Evolutionary conservation across 2,797 vertebrate genomes (phyloP), one percentile per base, ranked within the genome.

Genomic region (Sebastes hubbsi): DNA sequence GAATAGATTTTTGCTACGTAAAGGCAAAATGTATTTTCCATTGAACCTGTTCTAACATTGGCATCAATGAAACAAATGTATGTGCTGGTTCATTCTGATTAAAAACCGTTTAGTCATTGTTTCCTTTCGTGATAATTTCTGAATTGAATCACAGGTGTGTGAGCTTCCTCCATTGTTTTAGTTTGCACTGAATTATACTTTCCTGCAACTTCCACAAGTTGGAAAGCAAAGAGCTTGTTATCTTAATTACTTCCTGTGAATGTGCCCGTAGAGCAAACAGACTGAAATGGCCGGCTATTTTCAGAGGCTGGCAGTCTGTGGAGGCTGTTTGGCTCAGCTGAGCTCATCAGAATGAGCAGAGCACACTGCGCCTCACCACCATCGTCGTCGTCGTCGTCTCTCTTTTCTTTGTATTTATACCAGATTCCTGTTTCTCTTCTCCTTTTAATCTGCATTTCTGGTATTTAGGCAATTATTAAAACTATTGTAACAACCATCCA

Each of bases 181-280:
- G 68, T 70, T 83, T 65, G 70, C 63, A 80, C 61, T 14, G 64
- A 86, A 79, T 84, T 77, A 60, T 56, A 80, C 83, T 88, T 90
- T 86, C 61, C 84, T n/a, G 85, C 81, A 76, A 89, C 87, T 86
- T 85, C 73, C 84, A 56, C 85, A 14, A 81, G 79, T 75, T 77
- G 86, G 79, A 85, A 84, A 79, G 88, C 87, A 81, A 80, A 87
- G 77, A 82, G 89, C 88, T 89, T 85, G 91, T 92, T 92, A 94
- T 93, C 93, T 93, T 92, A 92, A 93, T 92, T 90, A 91, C 91
- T 91, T 91, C 92, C 83, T 86, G 87, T 83, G 87, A 90, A 93
- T 88, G 65, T 75, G 85, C 87, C 88, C 67, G 29, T 60, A 34
- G 92, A 90, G 91, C 89, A 87, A 88, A 89, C 87, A 78, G 78